These are phyloP conservation scores for Danio tinwini DNA, from an alignment of 2,797 vertebrate genomes.

Conservation along the genomic window DNA sequence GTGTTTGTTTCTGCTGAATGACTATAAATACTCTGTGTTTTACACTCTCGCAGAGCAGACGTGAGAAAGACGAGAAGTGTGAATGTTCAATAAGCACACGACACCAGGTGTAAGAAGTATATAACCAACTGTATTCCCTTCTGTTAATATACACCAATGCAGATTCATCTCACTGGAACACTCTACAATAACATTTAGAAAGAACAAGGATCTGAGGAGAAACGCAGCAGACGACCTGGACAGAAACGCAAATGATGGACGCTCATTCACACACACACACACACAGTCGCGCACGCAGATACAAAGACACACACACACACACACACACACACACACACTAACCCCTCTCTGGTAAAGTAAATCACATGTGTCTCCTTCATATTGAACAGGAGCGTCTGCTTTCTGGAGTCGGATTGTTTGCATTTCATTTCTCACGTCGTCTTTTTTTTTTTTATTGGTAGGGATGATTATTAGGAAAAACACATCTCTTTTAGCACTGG, in stretches of 20 bases:
- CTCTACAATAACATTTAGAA: slow-evolving; percentile 90
- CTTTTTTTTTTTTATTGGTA: slow-evolving; percentile 64
- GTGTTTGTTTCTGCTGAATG: neutral
- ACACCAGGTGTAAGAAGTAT: slow-evolving; percentile 82
- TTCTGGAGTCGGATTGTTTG: slow-evolving; percentile 68
- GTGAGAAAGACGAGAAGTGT: neutral
- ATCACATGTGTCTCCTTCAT: slow-evolving; percentile 64
- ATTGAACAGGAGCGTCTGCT: slow-evolving; percentile 66
- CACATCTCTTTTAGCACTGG: slow-evolving; percentile 77
- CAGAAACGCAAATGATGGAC: slow-evolving; percentile 46
- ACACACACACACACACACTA: neutral
- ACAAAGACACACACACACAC: too few species aligned
- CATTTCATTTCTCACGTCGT: slow-evolving; percentile 24
- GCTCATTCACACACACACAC: slow-evolving; percentile 24
- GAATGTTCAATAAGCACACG: slow-evolving; percentile 64
- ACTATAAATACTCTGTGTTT: neutral
- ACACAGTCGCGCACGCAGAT: neutral
- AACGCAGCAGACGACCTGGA: slow-evolving; percentile 53
- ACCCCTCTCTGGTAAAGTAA: slow-evolving; percentile 67
- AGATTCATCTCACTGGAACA: slow-evolving; percentile 88
- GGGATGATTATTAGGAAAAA: slow-evolving; percentile 77
- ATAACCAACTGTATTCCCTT: slow-evolving; percentile 89
- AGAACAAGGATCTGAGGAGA: slow-evolving; percentile 83
- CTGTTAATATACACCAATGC: slow-evolving; percentile 89
- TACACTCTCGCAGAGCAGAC: neutral